A percentile compares a stretch with the other conserved stretches of the same genome.
phyloP scores from a whole-genome alignment of 37 sponge, comb jelly and placozoan genomes.

The Ianthella basta region DNA sequence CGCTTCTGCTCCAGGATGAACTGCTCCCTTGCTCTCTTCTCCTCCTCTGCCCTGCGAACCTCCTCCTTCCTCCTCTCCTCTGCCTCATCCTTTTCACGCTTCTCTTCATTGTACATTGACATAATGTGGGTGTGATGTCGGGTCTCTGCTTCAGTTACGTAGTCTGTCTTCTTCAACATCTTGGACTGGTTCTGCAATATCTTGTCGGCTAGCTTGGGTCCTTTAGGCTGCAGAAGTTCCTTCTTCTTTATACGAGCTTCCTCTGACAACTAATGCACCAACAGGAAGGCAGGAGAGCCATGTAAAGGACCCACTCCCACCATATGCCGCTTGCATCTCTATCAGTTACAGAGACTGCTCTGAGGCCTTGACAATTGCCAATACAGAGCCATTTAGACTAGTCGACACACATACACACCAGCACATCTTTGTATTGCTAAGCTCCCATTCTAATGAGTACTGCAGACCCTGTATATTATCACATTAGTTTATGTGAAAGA shows the following conservation, averaged over 20 bases:
- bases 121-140: conserved; percentile 13
- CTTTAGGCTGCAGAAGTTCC: conserved; percentile 21
- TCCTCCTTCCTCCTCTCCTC: conserved; percentile 2
- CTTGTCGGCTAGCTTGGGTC: not conserved
- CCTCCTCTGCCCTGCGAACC: conserved; percentile 3
- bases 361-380: too few species aligned
- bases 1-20: not conserved
- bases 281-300: not conserved
- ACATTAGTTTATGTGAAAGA: too few species aligned
- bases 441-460: too few species aligned
- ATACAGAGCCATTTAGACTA: too few species aligned
- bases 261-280: conserved; percentile 22
- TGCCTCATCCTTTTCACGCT: conserved; percentile 31
- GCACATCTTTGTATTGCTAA: too few species aligned
- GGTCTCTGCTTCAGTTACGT: conserved; percentile 24
- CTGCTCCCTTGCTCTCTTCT: conserved; percentile 31
- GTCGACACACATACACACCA: too few species aligned
- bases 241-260: conserved; percentile 39
- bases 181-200: conserved; percentile 33
- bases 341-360: too few species aligned
- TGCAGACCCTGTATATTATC: too few species aligned
- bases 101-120: conserved; percentile 44
- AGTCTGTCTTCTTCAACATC: conserved; percentile 3
- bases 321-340: too few species aligned
- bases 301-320: not conserved